Evolutionary conservation across 2,113 vertebrate species (phyloP), one percentile per base, ranked within the genome.

Genomic region (Leiothrix lutea): DNA sequence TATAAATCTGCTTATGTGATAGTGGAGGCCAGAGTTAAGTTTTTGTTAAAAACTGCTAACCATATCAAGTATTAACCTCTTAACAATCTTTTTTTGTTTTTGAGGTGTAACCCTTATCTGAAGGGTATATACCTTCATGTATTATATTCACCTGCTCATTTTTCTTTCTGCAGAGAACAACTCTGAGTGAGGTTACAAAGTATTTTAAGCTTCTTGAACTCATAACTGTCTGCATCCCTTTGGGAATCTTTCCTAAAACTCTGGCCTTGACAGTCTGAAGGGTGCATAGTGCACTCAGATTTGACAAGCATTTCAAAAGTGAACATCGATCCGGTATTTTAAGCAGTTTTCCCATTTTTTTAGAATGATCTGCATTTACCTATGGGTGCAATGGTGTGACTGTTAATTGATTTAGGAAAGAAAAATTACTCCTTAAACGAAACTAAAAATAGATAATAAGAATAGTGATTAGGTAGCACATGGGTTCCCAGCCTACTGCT

Each of bases 161-260:
- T 80, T 94, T 84, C 56, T 86, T 90, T 61, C 77, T 83, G 21
- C 51, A 84, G 80, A 86, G 35, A 48, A 78, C 57, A 91, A 60
- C 33, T 74, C 10, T 44, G 17, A 86, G 31, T 33, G 54, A 92
- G 20, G 36, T 74, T 88, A 25, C 12, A 93, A 70, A 84, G 74
- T 38, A 64, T 58, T 94, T 86, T 89, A 83, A 94, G n/a, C 20
- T 94, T 67, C 75, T 84, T 88, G 80, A 80, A 94, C 77, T 47
- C 1, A 2, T 67, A 94, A 91, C 86, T 81, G 19, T 60, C 48
- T 91, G 22, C 15, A 51, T 78, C 19, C 64, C 69, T 94, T 80
- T 2, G 1, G 77, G 72, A 40, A 84, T 74, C 77, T 78, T 78
- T 22, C 70, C 56, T 74, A 47, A 90, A 78, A 38, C 22, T 81